Base-by-base conservation (phyloP, 2,113 vertebrate genomes). In the Hippopotamus amphibius region DNA sequence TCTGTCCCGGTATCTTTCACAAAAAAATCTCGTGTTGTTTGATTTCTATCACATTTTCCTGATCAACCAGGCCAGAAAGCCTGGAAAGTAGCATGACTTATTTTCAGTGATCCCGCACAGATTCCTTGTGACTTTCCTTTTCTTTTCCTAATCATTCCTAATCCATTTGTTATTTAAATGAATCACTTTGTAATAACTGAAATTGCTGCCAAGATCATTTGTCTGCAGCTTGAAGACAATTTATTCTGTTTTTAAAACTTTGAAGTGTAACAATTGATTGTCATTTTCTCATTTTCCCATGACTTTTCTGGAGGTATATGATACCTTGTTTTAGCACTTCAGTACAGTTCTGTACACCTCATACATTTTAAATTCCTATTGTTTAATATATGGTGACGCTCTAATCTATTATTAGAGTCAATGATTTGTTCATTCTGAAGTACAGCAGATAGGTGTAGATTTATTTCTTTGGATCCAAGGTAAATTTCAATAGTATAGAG, bases 391-490 rank as follows among this genome's bases (percentile, higher is more conserved):
- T 57, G 15, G 28, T 46, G 41, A 74, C 33, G 0, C 2, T 59
- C 10, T 80, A 19, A 46, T 86, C 57, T 81, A 3, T 86, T 79
- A 59, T 28, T 81, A 53, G 10, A 90, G 55, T 46, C 7, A 79
- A 68, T 76, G 63, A 33, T 30, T 74, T 90, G 7, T 69, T 85
- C n/a, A 88, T 81, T 93, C 30, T 48, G 22, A 82, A 61, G 24
- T 83, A 48, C 72, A 72, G 11, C 30, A 37, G 6, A 1, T 43
- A 7, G 3, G 2, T 71, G 3, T 69, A 28, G 28, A 53, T 48
- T 93, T 79, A 79, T 80, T 97, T 46, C 26, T 89, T 95, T 72
- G 53, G 3, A 68, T 76, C 30, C 46, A 92, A 94, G 5, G 21
- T 68, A 63, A 68, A 68, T 86, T 90, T 83, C 13, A 43, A 9